phyloP scores from a whole-genome alignment of 2,888 invertebrate species.

The Ormyrus thymus region DNA sequence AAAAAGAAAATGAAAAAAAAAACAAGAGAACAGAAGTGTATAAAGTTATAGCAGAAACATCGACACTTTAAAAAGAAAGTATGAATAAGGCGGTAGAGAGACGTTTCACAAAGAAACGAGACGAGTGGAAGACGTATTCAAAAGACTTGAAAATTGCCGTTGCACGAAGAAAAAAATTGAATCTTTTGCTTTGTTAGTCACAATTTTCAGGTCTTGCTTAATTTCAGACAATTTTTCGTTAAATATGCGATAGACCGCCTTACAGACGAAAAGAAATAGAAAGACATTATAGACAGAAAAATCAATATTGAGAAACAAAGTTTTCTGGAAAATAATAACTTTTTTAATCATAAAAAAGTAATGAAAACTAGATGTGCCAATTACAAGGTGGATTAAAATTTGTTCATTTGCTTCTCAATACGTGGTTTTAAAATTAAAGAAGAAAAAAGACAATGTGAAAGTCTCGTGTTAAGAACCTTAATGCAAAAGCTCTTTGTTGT shows the following conservation, averaged over 20 bases:
- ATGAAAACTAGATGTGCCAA: background rate
- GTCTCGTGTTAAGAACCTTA: conserved; percentile 47
- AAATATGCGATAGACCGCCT: conserved; percentile 22
- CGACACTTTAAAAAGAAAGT: conserved; percentile 22
- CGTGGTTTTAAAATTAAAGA: conserved; percentile 44
- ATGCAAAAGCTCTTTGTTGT: conserved; percentile 51
- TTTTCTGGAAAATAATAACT: background rate
- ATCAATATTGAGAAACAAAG: conserved; percentile 34
- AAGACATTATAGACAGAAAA: conserved; percentile 36
- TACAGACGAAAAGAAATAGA: conserved; percentile 29
- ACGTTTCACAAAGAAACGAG: conserved; percentile 29
- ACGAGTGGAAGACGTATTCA: conserved; percentile 22
- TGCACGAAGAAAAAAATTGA: conserved; percentile 9
- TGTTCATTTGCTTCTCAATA: conserved; percentile 36
- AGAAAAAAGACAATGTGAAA: conserved; percentile 50
- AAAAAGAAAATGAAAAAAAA: conserved; percentile 4
- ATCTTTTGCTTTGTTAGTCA: conserved; percentile 22
- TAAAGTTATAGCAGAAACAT: conserved; percentile 23
- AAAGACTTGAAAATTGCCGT: conserved; percentile 37
- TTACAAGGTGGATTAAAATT: background rate
- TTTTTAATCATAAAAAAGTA: background rate
- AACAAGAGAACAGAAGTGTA: conserved; percentile 10
- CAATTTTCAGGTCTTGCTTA: conserved; percentile 41
- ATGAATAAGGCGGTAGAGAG: conserved; percentile 24
- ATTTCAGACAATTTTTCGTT: conserved; percentile 27